These are phyloP conservation scores for Arenaria interpres DNA, from an alignment of 2,113 vertebrate genomes.

Conservation along the genomic window DNA sequence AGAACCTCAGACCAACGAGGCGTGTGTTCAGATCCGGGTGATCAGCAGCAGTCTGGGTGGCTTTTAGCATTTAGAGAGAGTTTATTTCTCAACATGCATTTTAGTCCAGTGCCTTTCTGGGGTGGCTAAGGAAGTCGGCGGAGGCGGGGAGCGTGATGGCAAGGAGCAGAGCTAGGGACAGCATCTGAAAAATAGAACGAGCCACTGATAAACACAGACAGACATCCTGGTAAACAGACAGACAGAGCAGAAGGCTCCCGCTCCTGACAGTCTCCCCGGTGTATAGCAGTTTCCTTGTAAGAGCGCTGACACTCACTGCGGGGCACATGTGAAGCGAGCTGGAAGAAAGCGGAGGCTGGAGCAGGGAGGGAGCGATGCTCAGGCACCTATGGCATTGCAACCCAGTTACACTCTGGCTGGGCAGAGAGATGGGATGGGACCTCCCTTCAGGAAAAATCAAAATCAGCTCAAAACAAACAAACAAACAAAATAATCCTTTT, in stretches of 20 bases:
- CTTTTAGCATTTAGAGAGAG: neutral
- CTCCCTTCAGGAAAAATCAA: neutral
- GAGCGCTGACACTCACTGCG: constrained; percentile 40
- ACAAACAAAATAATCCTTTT: neutral
- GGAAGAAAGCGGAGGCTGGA: constrained; percentile 13
- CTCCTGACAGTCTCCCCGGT: constrained; percentile 15
- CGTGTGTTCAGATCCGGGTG: fast-evolving
- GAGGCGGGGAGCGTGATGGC: neutral
- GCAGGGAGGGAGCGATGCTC: neutral
- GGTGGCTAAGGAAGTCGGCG: neutral
- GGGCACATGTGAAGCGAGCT: constrained; percentile 45
- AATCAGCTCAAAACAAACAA: neutral
- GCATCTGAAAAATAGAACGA: neutral
- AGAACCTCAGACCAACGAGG: neutral
- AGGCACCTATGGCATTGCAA: neutral
- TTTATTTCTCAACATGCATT: neutral
- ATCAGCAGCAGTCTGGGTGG: neutral
- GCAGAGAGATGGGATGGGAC: neutral
- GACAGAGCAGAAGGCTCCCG: constrained; percentile 41
- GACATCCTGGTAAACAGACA: neutral
- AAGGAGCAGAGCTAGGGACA: neutral
- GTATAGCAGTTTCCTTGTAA: neutral
- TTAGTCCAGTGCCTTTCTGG: neutral
- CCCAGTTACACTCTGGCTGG: neutral
- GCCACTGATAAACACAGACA: constrained; percentile 9